Base-by-base conservation (phyloP, 2,888 invertebrate species). In the Nomada fucata region DNA sequence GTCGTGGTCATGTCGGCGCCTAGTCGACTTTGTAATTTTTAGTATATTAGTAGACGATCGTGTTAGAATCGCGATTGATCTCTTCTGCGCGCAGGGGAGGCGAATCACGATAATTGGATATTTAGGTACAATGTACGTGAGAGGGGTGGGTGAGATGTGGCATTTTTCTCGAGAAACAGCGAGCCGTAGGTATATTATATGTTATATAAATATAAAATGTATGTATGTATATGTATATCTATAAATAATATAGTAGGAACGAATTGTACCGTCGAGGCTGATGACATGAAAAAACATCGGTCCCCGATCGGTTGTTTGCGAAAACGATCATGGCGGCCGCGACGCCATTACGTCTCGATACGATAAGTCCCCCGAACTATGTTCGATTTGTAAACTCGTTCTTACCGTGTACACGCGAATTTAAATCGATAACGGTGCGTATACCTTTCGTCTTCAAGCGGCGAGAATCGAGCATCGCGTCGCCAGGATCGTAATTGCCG, bases 201-300 rank as follows among this genome's bases (percentile, higher is more conserved):
- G 72, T 55, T 74, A 84, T 73, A 80, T 67, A 81, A 81, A 78
- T 84, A 68, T 79, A 74, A 60, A 76, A 42, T 80, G 72, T 86
- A 71, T 76, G 72, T 86, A 79, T 88, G 80, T 81, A 86, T 82
- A 82, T 86, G 73, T 86, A 82, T 77, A 78, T 84, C 80, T 77
- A 79, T 84, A 86, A 74, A 73, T 88, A 81, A 85, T 47, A 47
- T 15, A 85, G 79, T 87, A 84, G 79, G 70, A 84, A 75, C 68
- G 72, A 87, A 88, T 86, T 84, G 71, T 61, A 55, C 78, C 57
- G 68, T 65, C 47, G 65, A 52, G 73, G 65, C 75, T 20, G 57
- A 20, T 57, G 80, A 61, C 61, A 23, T 11, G 26, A 57, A 55
- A 47, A 72, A 15, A 68, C 3, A 70, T 64, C 65, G 63, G 74